Evolutionary conservation across 1,140 invertebrate species (phyloP).

Genomic region (Coelopa frigida): DNA sequence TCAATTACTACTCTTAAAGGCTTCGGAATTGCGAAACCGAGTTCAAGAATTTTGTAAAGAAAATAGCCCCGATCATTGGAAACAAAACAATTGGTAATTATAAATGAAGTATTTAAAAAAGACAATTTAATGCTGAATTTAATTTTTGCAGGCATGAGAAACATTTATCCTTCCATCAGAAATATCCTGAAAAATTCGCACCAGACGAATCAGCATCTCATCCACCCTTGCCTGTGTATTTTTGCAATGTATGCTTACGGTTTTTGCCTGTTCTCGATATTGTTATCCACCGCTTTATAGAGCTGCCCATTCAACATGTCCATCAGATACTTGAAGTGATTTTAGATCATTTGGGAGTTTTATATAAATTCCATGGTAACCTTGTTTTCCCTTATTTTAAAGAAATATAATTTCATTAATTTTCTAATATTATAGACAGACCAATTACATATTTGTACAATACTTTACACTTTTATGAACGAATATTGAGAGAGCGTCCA

Average conservation of each 20-base stretch:
- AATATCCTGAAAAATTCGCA: constrained; percentile 93
- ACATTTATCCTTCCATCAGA: constrained; percentile 86
- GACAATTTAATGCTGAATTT: too few relatives aligned
- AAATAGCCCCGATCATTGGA: constrained; percentile 90
- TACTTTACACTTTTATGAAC: constrained; percentile 93
- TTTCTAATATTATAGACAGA: constrained; percentile 58
- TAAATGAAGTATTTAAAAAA: background rate
- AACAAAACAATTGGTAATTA: constrained; percentile 82
- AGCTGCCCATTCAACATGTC: constrained; percentile 67
- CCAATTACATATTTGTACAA: constrained; percentile 94
- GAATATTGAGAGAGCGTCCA: constrained; percentile 73
- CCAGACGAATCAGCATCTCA: constrained; percentile 69
- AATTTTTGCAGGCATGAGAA: constrained; percentile 73
- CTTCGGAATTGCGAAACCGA: constrained; percentile 80
- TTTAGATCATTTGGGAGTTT: constrained; percentile 80
- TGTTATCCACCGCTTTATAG: constrained; percentile 86
- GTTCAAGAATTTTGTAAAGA: constrained; percentile 92
- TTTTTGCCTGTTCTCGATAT: constrained; percentile 94
- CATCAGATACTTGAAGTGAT: constrained; percentile 83
- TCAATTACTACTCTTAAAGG: constrained; percentile 78
- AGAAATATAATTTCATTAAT: background rate
- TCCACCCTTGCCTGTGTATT: constrained; percentile 76
- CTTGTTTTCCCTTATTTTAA: too few relatives aligned
- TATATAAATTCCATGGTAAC: constrained; percentile 93
- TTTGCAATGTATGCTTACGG: constrained; percentile 92